Percentiles rank a stretch among this genome's conserved stretches.
These are phyloP conservation scores for Pangasius djambal DNA, from an alignment of 2,797 vertebrate genomes.

Conservation along the genomic window DNA sequence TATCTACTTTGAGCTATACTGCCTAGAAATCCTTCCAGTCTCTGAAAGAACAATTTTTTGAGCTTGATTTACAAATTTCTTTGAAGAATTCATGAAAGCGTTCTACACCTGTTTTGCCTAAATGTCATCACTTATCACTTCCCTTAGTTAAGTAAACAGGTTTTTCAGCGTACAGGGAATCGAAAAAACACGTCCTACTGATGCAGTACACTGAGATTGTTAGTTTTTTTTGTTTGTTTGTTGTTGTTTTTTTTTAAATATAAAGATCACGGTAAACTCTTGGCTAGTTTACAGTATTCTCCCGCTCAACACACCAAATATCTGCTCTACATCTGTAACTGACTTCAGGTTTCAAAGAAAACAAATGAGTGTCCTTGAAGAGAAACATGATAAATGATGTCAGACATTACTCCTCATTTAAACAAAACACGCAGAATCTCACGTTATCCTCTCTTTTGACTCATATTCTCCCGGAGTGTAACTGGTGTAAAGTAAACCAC, in stretches of 20 bases:
- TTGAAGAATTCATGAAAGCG: neutral
- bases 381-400: neutral
- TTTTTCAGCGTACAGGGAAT: slow-evolving; percentile 31
- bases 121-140: neutral
- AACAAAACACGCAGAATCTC: neutral
- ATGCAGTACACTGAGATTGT: neutral
- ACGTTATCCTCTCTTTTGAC: neutral
- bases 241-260: neutral
- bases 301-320: neutral
- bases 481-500: neutral
- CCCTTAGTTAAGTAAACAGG: neutral
- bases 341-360: neutral
- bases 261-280: neutral
- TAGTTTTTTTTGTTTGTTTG: too few species aligned
- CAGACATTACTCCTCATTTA: neutral
- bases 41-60: neutral
- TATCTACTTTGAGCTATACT: too few species aligned
- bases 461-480: neutral
- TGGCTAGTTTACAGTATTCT: too few species aligned
- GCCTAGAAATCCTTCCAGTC: neutral
- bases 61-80: neutral
- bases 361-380: neutral
- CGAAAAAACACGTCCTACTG: neutral
- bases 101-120: neutral
- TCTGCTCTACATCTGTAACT: neutral